Conservation (phyloP, 2,797 vertebrate species). For the Crenuchus spilurus region DNA sequence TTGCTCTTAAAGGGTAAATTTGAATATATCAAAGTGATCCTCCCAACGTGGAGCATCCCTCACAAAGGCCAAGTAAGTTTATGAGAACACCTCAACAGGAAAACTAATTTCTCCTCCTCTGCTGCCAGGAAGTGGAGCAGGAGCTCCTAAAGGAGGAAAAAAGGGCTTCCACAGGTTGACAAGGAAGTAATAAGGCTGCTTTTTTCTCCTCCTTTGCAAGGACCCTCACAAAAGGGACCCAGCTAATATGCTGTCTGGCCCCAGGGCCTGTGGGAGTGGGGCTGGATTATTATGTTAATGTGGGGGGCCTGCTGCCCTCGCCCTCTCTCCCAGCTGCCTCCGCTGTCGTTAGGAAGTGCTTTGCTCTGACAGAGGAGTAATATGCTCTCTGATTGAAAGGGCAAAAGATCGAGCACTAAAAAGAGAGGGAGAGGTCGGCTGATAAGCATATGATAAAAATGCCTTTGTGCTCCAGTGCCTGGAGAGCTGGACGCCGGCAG, state of each 20-base stretch:
- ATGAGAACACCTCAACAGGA: constrained; percentile 12
- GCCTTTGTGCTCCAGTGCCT: constrained; percentile 77
- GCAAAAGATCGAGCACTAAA: constrained; percentile 91
- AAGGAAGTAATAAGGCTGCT: constrained; percentile 81
- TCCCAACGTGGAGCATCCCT: background rate
- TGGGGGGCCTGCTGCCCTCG: constrained; percentile 93
- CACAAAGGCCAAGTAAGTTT: constrained; percentile 3
- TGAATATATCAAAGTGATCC: constrained; percentile 4
- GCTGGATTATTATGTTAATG: constrained; percentile 99
- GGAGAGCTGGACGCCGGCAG: constrained; percentile 69
- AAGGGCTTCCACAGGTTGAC: constrained; percentile 89
- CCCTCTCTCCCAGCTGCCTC: constrained; percentile 98
- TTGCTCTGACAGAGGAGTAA: constrained; percentile 99
- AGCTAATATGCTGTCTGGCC: constrained; percentile 98
- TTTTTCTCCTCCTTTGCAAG: constrained; percentile 60
- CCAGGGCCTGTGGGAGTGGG: constrained; percentile 91
- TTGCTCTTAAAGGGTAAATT: background rate
- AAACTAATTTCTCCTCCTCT: constrained; percentile 27
- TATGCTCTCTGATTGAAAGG: constrained; percentile 99
- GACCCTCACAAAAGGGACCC: constrained; percentile 77
- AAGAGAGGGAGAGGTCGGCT: constrained; percentile 82
- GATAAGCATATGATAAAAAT: constrained; percentile 91
- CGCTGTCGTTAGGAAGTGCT: constrained; percentile 96
- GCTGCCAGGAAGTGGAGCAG: constrained; percentile 3
- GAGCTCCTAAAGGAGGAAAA: constrained; percentile 32